Conservation (phyloP, 2,888 invertebrate species). For the Himalopsyche kuldschensis region DNA sequence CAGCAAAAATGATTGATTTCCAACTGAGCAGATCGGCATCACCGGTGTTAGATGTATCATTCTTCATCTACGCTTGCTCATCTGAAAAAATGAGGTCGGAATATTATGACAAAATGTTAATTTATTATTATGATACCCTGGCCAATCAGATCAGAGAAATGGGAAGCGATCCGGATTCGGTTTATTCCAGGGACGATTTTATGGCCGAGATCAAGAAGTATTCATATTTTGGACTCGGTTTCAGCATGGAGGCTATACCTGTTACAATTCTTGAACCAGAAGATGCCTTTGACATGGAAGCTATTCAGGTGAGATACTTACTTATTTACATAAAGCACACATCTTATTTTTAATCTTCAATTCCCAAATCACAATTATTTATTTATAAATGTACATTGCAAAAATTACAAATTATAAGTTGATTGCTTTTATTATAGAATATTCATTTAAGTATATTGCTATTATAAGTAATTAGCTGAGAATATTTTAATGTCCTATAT, state of each 20-base stretch:
- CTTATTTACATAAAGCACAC: too few relatives aligned
- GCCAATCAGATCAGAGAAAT: slow-evolving; percentile 57
- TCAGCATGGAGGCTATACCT: slow-evolving; percentile 63
- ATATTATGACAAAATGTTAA: slow-evolving; percentile 62
- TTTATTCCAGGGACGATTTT: slow-evolving; percentile 59
- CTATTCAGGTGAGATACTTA: slow-evolving; percentile 50
- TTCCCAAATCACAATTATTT: not conserved
- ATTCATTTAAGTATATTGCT: not conserved
- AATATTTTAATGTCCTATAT: too few relatives aligned
- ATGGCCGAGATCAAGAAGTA: slow-evolving; percentile 60
- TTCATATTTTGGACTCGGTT: slow-evolving; percentile 61
- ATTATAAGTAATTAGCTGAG: not conserved
- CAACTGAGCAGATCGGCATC: slow-evolving; percentile 65
- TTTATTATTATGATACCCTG: slow-evolving; percentile 63
- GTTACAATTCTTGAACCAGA: slow-evolving; percentile 60
- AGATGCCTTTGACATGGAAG: slow-evolving; percentile 61
- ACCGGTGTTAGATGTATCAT: slow-evolving; percentile 62
- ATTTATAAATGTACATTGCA: not conserved
- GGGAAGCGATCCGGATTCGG: slow-evolving; percentile 61
- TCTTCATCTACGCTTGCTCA: slow-evolving; percentile 67
- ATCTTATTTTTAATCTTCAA: too few relatives aligned
- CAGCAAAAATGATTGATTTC: slow-evolving; percentile 69
- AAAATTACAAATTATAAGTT: too few relatives aligned
- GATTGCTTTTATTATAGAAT: not conserved
- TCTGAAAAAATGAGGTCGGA: slow-evolving; percentile 56